These are phyloP conservation scores for Ceratitis capitata DNA, from an alignment of 1,140 invertebrate species.

Conservation along the genomic window DNA sequence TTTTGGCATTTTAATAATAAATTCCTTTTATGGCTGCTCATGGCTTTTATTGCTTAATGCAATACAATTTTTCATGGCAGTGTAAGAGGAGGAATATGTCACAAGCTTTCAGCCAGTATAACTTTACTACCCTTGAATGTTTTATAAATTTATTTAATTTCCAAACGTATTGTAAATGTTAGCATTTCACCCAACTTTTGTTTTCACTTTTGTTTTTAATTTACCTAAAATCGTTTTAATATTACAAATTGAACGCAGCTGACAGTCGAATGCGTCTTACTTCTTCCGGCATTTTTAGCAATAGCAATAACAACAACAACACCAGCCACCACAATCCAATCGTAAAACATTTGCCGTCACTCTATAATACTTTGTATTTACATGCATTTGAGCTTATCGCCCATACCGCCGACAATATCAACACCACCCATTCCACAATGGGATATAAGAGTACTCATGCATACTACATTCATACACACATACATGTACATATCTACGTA, in stretches of 20 bases:
- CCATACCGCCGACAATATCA: neutral
- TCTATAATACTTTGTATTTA: neutral
- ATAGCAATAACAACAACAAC: too few species aligned
- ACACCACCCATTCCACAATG: neutral
- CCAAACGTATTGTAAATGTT: neutral
- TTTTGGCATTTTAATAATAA: too few species aligned
- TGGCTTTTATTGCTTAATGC: too few species aligned
- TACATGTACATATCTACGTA: too few species aligned
- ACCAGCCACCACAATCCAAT: neutral
- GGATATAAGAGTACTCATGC: too few species aligned
- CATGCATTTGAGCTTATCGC: too few species aligned
- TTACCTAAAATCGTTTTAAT: constrained; percentile 28
- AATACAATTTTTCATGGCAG: too few species aligned
- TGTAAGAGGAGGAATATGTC: too few species aligned
- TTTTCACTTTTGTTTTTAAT: constrained; percentile 1
- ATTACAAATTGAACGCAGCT: constrained; percentile 22
- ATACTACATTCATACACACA: neutral
- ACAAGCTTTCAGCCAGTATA: neutral
- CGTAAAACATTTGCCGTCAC: neutral
- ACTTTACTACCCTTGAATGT: neutral
- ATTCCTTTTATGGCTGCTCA: too few species aligned
- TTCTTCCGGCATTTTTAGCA: neutral
- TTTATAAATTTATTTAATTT: constrained; percentile 17
- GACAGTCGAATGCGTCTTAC: neutral
- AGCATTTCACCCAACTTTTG: neutral